Conservation (phyloP, 2,113 vertebrate species). For the crab-eating macaque (Macaca fascicularis) region T2T-MFA8v1.1 NC_088381.1:120823001-120823500, state of each 20-base stretch:
- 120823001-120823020: neutral
- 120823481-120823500: too few relatives aligned
- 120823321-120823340: neutral
- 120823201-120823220: neutral
- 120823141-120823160: neutral
- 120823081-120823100: neutral
- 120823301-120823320: neutral
- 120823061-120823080: neutral
- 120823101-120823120: neutral
- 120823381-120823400: slow-evolving; percentile 18
- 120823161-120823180: neutral
- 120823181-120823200: neutral
- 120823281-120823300: neutral
- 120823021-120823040: neutral
- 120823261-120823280: neutral
- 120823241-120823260: neutral
- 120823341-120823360: neutral
- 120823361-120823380: neutral
- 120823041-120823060: neutral
- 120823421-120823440: too few relatives aligned
- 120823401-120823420: neutral
- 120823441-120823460: too few relatives aligned
- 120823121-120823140: neutral
- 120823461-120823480: too few relatives aligned
- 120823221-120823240: neutral